phyloP scores from a whole-genome alignment of 64 coral and sea anemone species.

The Stichodactyla helianthus region DNA sequence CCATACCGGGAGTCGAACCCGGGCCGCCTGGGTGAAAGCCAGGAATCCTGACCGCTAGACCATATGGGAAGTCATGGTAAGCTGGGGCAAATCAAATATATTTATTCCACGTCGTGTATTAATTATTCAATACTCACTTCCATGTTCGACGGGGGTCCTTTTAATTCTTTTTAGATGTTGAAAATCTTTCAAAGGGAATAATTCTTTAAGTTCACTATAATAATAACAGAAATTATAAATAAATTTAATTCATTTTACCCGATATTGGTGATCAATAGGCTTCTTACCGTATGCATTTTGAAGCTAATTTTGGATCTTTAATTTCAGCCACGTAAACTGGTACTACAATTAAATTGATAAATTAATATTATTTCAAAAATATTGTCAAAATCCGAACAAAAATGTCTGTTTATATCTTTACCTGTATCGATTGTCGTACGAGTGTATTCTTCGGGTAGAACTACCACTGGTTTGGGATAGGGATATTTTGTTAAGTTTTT shows the following conservation, averaged over 20 bases:
- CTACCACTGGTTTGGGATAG: slow-evolving; percentile 31
- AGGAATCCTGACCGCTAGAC: slow-evolving; percentile 99
- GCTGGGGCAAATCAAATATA: background rate
- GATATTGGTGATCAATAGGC: background rate
- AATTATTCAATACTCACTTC: slow-evolving; percentile 8
- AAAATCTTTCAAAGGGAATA: slow-evolving; percentile 45
- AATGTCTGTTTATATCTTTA: background rate
- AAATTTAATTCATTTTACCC: background rate
- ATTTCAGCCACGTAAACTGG: slow-evolving; percentile 56
- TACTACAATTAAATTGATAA: slow-evolving; percentile 29
- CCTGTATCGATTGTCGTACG: slow-evolving; percentile 62
- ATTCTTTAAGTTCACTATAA: slow-evolving; percentile 53
- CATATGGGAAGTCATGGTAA: slow-evolving; percentile 73
- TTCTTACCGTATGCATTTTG: slow-evolving; percentile 59
- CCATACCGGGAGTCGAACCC: slow-evolving; percentile 99
- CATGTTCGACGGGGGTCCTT: slow-evolving; percentile 14
- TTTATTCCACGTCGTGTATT: background rate
- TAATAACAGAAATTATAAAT: background rate
- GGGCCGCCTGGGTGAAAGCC: slow-evolving; percentile 99
- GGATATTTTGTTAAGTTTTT: background rate
- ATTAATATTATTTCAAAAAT: background rate
- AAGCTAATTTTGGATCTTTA: slow-evolving; percentile 55
- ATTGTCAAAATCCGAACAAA: background rate
- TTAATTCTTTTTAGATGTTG: slow-evolving; percentile 68
- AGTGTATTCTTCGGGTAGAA: slow-evolving; percentile 62